These are phyloP conservation scores for Tenthredo notha DNA, from an alignment of 2,888 invertebrate species.

Conservation along the genomic window DNA sequence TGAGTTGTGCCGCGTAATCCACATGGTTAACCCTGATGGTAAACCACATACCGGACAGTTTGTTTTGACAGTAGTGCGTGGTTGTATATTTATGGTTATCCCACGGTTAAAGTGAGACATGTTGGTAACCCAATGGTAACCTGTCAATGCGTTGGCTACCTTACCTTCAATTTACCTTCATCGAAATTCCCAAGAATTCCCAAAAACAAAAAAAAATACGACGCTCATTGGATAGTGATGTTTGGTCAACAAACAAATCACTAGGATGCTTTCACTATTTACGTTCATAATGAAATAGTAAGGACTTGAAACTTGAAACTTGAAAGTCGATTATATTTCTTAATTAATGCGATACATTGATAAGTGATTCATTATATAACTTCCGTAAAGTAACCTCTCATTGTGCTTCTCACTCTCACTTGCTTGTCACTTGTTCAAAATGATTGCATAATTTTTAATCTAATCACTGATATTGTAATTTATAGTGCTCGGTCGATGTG, in stretches of 20 bases:
- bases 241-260: not conserved
- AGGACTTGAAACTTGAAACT: not conserved
- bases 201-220: not conserved
- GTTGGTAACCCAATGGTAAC: not conserved
- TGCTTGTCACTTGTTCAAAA: not conserved
- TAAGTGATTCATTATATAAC: not conserved
- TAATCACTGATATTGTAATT: not conserved
- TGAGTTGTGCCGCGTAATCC: not conserved
- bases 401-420: slow-evolving; percentile 7
- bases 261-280: not conserved
- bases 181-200: not conserved
- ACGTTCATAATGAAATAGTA: not conserved
- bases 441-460: slow-evolving; percentile 4
- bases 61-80: not conserved
- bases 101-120: not conserved
- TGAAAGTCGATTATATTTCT: not conserved
- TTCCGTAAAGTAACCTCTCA: not conserved
- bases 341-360: not conserved
- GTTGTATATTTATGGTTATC: too few relatives aligned
- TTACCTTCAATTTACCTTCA: not conserved
- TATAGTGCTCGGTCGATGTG: not conserved
- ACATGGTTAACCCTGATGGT: not conserved
- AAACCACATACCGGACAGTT: not conserved
- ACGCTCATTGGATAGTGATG: not conserved
- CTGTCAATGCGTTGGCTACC: not conserved